phyloP scores from a whole-genome alignment of 92 coral and sea anemone genomes.

The Porites rus region DNA sequence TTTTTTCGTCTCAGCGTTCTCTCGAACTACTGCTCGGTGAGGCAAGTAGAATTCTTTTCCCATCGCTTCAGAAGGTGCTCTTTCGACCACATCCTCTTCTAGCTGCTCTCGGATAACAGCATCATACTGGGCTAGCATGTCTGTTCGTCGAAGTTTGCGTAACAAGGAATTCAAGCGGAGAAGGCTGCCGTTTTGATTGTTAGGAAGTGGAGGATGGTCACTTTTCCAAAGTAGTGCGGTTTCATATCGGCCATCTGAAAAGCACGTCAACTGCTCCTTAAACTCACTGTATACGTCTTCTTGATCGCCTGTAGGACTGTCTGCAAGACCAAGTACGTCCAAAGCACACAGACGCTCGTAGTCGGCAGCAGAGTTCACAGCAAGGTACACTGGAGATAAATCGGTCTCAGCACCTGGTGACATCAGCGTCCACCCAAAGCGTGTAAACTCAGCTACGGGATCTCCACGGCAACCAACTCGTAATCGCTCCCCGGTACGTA shows the following conservation, averaged over 20 bases:
- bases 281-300: constrained; percentile 65
- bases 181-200: constrained; percentile 56
- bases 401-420: constrained; percentile 70
- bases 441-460: constrained; percentile 74
- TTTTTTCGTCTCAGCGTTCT: constrained; percentile 69
- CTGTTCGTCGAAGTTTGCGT: constrained; percentile 34
- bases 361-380: constrained; percentile 65
- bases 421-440: constrained; percentile 79
- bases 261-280: constrained; percentile 59
- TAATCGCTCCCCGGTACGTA: constrained; percentile 59
- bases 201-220: constrained; percentile 47
- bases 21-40: constrained; percentile 65
- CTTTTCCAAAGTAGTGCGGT: constrained; percentile 68
- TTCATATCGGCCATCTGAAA: constrained; percentile 66
- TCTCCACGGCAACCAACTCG: constrained; percentile 76
- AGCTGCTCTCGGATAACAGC: constrained; percentile 66
- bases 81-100: constrained; percentile 65
- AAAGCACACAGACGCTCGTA: constrained; percentile 62
- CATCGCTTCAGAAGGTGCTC: constrained; percentile 51
- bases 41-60: constrained; percentile 64
- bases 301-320: constrained; percentile 54
- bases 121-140: constrained; percentile 59
- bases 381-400: constrained; percentile 49
- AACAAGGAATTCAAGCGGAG: constrained; percentile 30
- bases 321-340: constrained; percentile 62